Base-by-base conservation (phyloP, 2,888 invertebrate species). In the Phlogophora meticulosa region DNA sequence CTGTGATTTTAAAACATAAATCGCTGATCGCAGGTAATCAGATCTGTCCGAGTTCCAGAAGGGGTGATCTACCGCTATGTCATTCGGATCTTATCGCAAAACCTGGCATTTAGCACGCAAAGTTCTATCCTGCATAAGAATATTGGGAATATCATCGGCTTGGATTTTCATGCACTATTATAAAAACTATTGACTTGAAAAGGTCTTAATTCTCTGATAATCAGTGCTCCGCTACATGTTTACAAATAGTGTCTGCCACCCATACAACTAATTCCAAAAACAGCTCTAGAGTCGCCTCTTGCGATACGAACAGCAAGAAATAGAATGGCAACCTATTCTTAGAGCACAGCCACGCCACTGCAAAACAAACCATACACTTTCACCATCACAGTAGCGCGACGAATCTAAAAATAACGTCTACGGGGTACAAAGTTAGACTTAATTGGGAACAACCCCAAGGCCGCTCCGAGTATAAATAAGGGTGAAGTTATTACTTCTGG, bases 391-490 rank as follows among this genome's bases (percentile, higher is more conserved):
- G 73, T 72, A 56, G 68, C 58, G 58, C 53, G 78, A 61, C 82
- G 61, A 68, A 72, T 75, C 58, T 74, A 78, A 77, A 78, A 80
- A 76, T 76, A 75, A 72, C 64, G 20, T 69, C 46, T 67, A 82
- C 61, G 75, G 80, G 28, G 59, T 81, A 79, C 80, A 74, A 68
- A 58, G 83, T 83, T 80, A 81, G 56, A 80, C 79, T 87, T 91
- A 90, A 90, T 90, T 88, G 88, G 80, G 67, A 71, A 74, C 82
- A 83, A 80, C 85, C 86, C 87, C 86, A 90, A 90, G 89, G 88
- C 82, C 86, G 79, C 60, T 58, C 55, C 43, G 63, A 77, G 76
- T 78, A 83, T 82, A 85, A 85, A 82, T 82, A 77, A 59, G 90
- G 91, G 89, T 86, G 85, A 72, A 82, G 81, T 83, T 88, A 85